phyloP scores from a whole-genome alignment of 2,797 vertebrate genomes.

The Triplophysa yarkandensis region DNA sequence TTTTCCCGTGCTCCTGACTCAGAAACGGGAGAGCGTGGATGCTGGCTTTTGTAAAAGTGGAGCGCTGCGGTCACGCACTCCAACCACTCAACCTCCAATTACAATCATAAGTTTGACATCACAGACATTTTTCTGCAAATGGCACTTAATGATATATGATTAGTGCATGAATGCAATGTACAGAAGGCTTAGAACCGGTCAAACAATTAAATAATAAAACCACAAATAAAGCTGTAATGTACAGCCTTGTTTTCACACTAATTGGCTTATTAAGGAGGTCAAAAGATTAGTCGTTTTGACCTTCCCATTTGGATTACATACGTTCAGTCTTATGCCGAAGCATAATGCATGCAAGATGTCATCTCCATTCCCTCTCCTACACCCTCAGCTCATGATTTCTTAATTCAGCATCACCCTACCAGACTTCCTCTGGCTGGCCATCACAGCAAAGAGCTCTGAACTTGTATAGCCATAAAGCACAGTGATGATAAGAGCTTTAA shows the following conservation, averaged over 20 bases:
- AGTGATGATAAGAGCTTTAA: conserved; percentile 83
- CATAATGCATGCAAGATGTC: not conserved
- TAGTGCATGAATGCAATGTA: not conserved
- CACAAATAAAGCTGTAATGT: not conserved
- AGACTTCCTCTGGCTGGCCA: conserved; percentile 34
- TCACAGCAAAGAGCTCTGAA: conserved; percentile 66
- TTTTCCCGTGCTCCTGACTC: conserved; percentile 60
- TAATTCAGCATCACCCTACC: conserved; percentile 47
- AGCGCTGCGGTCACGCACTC: conserved; percentile 32
- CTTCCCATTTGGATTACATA: not conserved
- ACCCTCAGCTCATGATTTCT: conserved; percentile 55
- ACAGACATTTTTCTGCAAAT: conserved; percentile 29
- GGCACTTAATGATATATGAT: conserved; percentile 17
- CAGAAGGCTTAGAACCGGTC: not conserved
- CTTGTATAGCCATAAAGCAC: conserved; percentile 79
- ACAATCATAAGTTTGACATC: conserved; percentile 12
- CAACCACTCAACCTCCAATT: conserved; percentile 7
- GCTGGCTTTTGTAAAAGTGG: conserved; percentile 34
- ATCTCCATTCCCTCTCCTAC: not conserved
- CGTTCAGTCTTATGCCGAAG: not conserved
- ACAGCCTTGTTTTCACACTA: not conserved
- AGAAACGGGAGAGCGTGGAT: conserved; percentile 44
- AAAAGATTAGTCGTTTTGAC: not conserved
- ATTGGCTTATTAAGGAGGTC: not conserved
- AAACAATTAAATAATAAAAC: not conserved